Base-by-base conservation (phyloP, 2,797 vertebrate species). In the Galago senegalensis region DNA sequence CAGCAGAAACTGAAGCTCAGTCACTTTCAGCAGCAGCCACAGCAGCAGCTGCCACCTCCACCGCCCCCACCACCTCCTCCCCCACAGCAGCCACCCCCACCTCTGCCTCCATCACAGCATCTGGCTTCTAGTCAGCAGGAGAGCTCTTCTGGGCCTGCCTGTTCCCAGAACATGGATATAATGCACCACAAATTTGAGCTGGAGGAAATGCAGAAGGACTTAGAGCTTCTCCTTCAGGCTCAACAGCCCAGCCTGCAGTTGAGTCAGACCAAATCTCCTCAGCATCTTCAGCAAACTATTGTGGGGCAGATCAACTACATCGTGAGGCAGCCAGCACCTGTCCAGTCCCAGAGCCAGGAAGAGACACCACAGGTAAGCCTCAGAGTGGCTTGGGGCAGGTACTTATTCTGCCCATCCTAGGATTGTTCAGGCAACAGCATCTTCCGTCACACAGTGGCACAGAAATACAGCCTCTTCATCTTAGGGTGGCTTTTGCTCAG, bases 141-240 rank as follows among this genome's bases (percentile, higher is more conserved):
- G 85, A 97, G 95, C 43, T n/a, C 97, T 25, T 98, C 98, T 3
- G 98, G 98, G 4, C 98, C 98, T 87, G 98, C 98, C 95, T 97
- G 98, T 82, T 98, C 99, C 63, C 98, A 99, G 96, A 99, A 98
- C 5, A 81, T 99, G 97, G 99, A 98, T 93, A 97, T 99, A 93
- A 98, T 99, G 98, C 98, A 99, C 94, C 98, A 99, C 93, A 98
- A 99, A 73, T 97, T 99, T 80, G 99, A 99, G 93, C 97, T 99
- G 97, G 99, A 99, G 84, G 99, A 99, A 95, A 99, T 99, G 98
- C 99, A 99, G 82, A 99, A 99, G 96, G 98, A 99, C 69, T 95
- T 99, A 89, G 98, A 99, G 69, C 98, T 99, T 18, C 99, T 99
- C 40, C 98, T 99, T 34, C 98, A 99, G 97, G 98, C 98, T 61